Base-by-base conservation (phyloP, 2,113 vertebrate genomes). In the Corythornis vintsioides region DNA sequence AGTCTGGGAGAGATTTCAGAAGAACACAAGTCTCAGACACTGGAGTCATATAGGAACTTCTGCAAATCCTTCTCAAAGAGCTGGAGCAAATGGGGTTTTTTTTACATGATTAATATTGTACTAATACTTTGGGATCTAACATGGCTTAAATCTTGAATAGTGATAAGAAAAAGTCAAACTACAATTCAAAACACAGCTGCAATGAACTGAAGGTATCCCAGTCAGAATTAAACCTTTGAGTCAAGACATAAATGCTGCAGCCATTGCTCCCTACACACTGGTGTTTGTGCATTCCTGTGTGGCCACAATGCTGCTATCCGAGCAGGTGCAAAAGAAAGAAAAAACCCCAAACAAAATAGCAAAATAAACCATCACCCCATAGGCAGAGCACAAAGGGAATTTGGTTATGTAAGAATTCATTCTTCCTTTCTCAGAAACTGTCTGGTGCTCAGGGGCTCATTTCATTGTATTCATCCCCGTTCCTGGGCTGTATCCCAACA, bases 401-500 rank as follows among this genome's bases (percentile, higher is more conserved):
- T 88, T 86, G 40, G 13, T 88, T 94, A 53, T 40, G 59, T 59
- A 78, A 86, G 61, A 71, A 71, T 85, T 83, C 17, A 64, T 86
- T 86, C 77, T 90, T 72, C 86, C 61, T 92, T 90, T 89, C 83
- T 76, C 73, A 65, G 42, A 75, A 73, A 18, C 60, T 9, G 38
- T 90, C 92, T 90, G 70, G 71, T 90, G 65, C 73, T 92, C 80
- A 38, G 75, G 52, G 71, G 29, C 78, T 85, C 40, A 9, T 89
- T 89, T 75, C 89, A 85, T 69, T 81, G 47, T 40, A 26, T 40
- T 81, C 73, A 75, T 70, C 77, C 75, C 1, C 0, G 76, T 83
- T 47, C 72, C 86, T 94, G 86, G 88, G 52, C 65, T 73, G 50
- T 61, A 35, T 95, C 92, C 93, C 70, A 85, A 81, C 71, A 90